Conservation (phyloP, 2,797 vertebrate genomes). For the Chelmon rostratus region DNA sequence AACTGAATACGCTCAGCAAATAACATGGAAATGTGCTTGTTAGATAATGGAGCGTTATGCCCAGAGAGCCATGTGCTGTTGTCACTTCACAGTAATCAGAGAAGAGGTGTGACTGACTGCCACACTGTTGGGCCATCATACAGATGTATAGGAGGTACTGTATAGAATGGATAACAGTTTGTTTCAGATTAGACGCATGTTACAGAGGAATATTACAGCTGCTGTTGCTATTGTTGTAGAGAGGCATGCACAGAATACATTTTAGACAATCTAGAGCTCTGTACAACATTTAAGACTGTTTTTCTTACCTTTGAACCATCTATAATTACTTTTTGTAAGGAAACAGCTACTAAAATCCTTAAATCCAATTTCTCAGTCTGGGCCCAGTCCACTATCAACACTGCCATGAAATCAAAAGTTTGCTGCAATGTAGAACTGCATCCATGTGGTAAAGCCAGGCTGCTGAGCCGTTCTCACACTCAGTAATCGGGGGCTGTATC, state of each 20-base stretch:
- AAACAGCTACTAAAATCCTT: conserved; percentile 11
- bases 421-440: background rate
- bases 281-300: conserved; percentile 8
- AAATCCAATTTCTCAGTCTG: conserved; percentile 21
- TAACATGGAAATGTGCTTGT: background rate
- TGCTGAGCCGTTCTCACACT: conserved; percentile 4
- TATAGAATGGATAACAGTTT: background rate
- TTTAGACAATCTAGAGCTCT: background rate
- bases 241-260: background rate
- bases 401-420: conserved; percentile 4
- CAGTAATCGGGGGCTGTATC: background rate
- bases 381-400: background rate
- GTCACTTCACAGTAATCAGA: too few species aligned
- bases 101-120: conserved; percentile 18
- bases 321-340: conserved; percentile 37
- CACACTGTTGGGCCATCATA: background rate
- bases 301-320: conserved; percentile 34
- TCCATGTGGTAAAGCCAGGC: conserved; percentile 1
- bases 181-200: background rate
- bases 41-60: background rate
- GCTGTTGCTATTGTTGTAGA: background rate
- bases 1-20: background rate
- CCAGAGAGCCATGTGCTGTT: too few species aligned
- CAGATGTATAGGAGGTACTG: background rate
- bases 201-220: background rate